A percentile compares a stretch with the other conserved stretches of the same genome.
Evolutionary conservation across 2,797 vertebrate species (phyloP).

Genomic region (Enteromius argenteus): DNA sequence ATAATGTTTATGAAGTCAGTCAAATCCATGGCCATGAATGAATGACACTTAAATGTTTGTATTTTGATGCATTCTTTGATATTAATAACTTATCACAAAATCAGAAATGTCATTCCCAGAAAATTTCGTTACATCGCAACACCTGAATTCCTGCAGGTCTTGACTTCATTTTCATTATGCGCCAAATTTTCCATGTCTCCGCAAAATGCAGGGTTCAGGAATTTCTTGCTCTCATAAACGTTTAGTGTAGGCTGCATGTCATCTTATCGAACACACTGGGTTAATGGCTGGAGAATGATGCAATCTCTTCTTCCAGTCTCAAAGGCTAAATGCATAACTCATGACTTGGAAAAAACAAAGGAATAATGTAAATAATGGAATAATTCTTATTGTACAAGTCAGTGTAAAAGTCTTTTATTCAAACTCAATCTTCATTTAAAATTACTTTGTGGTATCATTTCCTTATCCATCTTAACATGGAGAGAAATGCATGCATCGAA

Average conservation of each 20-base stretch:
- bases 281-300: slow-evolving; percentile 5
- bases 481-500: neutral
- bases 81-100: neutral
- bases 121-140: neutral
- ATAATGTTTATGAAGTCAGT: neutral
- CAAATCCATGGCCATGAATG: neutral
- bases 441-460: neutral
- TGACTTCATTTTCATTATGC: neutral
- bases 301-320: neutral
- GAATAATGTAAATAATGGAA: no score
- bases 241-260: neutral
- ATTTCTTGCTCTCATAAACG: neutral
- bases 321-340: neutral
- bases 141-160: neutral
- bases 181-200: neutral
- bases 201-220: neutral
- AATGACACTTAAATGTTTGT: neutral
- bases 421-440: no score
- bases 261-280: neutral
- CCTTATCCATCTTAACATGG: neutral
- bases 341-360: neutral
- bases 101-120: neutral
- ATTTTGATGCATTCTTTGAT: neutral
- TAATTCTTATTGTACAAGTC: neutral
- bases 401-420: neutral